These are phyloP conservation scores for Torymus auratus DNA, from an alignment of 2,888 invertebrate species.

Conservation along the genomic window DNA sequence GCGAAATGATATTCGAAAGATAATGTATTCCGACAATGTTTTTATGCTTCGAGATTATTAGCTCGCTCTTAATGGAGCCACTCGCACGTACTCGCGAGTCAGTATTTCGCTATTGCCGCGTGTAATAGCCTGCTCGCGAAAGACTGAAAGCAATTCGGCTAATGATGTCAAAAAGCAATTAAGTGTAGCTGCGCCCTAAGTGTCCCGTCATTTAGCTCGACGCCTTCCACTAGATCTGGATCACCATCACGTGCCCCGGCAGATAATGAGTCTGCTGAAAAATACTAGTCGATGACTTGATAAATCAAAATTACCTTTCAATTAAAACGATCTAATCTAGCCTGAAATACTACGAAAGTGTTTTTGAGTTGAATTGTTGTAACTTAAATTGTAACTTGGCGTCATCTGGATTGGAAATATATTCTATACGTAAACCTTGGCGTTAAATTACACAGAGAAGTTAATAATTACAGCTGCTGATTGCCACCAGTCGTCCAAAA, in stretches of 20 bases:
- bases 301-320: constrained; percentile 31
- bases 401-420: too few species aligned
- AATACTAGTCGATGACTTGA: not conserved
- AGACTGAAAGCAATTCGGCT: constrained; percentile 37
- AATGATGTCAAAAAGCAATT: constrained; percentile 56
- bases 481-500: too few species aligned
- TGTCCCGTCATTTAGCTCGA: constrained; percentile 32
- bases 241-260: constrained; percentile 14
- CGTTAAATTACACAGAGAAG: too few species aligned
- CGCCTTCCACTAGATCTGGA: constrained; percentile 38
- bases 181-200: constrained; percentile 30
- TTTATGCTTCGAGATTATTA: constrained; percentile 20
- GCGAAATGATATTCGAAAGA: constrained; percentile 2
- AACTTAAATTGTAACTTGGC: too few species aligned
- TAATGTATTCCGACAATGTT: not conserved
- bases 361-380: too few species aligned
- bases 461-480: too few species aligned
- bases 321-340: constrained; percentile 15
- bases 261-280: constrained; percentile 22
- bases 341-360: too few species aligned
- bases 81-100: constrained; percentile 9
- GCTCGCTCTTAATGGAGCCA: not conserved
- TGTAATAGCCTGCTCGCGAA: too few species aligned
- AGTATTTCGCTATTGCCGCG: too few species aligned
- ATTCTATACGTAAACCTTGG: too few species aligned